phyloP scores from a whole-genome alignment of 2,888 invertebrate species.

The Brachycybe producta region DNA sequence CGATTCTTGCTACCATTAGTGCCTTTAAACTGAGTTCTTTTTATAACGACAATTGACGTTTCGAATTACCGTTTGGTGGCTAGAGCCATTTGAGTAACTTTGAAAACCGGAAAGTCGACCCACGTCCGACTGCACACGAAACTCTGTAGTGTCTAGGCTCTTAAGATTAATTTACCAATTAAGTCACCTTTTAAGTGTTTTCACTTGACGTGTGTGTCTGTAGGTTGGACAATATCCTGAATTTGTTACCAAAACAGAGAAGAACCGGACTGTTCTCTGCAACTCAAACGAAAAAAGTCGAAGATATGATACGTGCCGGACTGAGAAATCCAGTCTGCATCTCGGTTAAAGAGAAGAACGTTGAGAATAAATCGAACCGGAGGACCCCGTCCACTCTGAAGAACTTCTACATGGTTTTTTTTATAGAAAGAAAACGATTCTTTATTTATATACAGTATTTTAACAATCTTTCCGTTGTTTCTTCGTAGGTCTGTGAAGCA shows the following conservation, averaged over 20 bases:
- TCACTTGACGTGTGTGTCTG: no score
- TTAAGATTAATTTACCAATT: no score
- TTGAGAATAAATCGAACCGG: constrained; percentile 24
- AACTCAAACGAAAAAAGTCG: constrained; percentile 89
- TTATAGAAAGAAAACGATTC: not conserved
- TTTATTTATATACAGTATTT: constrained; percentile 17
- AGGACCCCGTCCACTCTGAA: constrained; percentile 39
- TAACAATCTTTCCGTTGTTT: not conserved
- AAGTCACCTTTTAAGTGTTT: no score
- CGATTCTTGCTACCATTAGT: no score
- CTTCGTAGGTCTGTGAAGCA: constrained; percentile 43
- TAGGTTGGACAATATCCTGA: constrained; percentile 74
- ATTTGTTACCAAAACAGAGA: constrained; percentile 79
- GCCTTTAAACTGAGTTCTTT: no score
- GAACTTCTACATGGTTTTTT: constrained; percentile 58
- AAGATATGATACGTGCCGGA: constrained; percentile 82
- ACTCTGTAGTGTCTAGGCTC: no score
- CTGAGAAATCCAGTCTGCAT: constrained; percentile 83
- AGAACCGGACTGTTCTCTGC: constrained; percentile 98
- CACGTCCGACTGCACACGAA: no score
- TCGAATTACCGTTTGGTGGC: no score
- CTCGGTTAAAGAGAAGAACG: constrained; percentile 73
- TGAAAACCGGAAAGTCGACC: no score
- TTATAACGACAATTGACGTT: no score
- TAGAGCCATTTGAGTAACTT: no score